Evolutionary conservation across 2,113 vertebrate species (phyloP), one percentile per base, ranked within the genome.

Genomic region (Rhinolophus sinicus): DNA sequence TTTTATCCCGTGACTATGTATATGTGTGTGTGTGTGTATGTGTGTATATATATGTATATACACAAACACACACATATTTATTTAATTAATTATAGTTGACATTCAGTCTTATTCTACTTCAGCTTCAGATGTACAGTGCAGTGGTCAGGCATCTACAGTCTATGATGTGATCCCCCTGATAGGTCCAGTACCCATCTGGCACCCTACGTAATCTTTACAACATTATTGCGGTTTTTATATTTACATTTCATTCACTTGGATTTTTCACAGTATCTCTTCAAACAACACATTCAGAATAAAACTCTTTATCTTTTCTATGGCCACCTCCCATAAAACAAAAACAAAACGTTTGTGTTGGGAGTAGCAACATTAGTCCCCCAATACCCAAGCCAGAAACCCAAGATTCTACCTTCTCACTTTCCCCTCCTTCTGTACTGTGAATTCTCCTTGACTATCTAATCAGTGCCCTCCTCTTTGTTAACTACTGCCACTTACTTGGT

Each of bases 261-360:
- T 91, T 26, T 75, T 87, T 67, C 50, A 69, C 30, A 26, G 38
- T 38, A 77, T 47, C 24, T 78, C 62, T 81, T 96, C 83, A 77
- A 82, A 76, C 44, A 92, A 33, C 77, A 92, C 15, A 50, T 84
- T 88, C 77, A 70, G 19, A 88, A 84, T 64, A 84, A 88, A 83
- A 88, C 21, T 78, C 5, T 69, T 54, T 73, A 3, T 88, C 26
- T 65, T 91, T 67, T 62, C 52, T 82, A 4, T 83, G 47, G 30
- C 33, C 28, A 64, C 15, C 9, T 81, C 24, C 30, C 38, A 70
- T 77, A 76, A 87, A 82, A 88, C 58, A 70, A 44, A 88, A 70
- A 76, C 28, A 81, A 50, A 90, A 89, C 54, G 30, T 56, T 30
- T 52, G 1, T 89, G 1, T 85, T 89, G 16, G 22, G 24, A 89